These are phyloP conservation scores for Sinocyclocheilus rhinocerous DNA, from an alignment of 2,113 vertebrate species.

Conservation along the genomic window DNA sequence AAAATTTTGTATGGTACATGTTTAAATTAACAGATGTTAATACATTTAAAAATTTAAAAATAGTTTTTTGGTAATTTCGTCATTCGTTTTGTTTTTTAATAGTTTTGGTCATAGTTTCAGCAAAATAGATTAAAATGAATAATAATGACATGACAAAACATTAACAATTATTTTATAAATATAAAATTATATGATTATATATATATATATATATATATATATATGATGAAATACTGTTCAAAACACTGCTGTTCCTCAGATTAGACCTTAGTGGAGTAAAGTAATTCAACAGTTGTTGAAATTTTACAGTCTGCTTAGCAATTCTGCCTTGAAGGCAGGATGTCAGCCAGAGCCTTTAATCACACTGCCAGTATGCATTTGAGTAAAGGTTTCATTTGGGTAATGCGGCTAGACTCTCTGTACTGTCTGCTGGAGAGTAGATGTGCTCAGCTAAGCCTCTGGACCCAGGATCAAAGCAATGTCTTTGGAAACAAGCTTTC, in stretches of 20 bases:
- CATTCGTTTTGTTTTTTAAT: background rate
- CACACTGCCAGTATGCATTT: slow-evolving; percentile 68
- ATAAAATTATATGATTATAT: no score
- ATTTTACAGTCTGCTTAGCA: slow-evolving; percentile 62
- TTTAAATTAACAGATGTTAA: no score
- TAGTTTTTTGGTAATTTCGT: background rate
- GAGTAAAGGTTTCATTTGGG: slow-evolving; percentile 57
- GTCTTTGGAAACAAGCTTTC: slow-evolving; percentile 20
- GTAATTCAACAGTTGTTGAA: slow-evolving; percentile 36
- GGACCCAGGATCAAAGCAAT: slow-evolving; percentile 47
- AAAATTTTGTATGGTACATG: no score
- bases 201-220: no score
- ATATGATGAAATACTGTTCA: no score
- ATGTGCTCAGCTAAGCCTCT: slow-evolving; percentile 35
- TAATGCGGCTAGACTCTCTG: slow-evolving; percentile 40
- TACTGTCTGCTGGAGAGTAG: slow-evolving; percentile 17
- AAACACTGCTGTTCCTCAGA: background rate
- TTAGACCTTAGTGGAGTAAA: background rate
- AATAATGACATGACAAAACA: no score
- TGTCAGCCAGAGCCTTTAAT: slow-evolving; percentile 67
- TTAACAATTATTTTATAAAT: no score
- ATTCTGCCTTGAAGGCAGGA: slow-evolving; percentile 64
- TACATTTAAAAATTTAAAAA: no score
- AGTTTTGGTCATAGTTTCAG: background rate
- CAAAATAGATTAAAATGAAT: no score